A percentile compares a stretch with the other conserved stretches of the same genome.
phyloP scores from a whole-genome alignment of 2,888 invertebrate species.

The Himalopsyche kuldschensis region DNA sequence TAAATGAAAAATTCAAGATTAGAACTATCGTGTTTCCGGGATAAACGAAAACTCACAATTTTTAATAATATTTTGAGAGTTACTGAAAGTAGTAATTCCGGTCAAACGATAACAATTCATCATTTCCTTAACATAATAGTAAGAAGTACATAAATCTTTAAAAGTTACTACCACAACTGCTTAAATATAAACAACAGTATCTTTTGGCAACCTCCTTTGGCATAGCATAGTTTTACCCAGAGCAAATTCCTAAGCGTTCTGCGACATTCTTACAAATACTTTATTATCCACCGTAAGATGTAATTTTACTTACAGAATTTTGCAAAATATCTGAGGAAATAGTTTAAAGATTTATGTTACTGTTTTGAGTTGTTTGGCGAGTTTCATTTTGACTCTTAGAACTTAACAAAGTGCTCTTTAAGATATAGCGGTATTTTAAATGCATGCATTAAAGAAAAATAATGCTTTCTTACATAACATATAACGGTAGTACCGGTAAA shows the following conservation, averaged over 20 bases:
- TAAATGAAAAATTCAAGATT: no score
- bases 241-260: background rate
- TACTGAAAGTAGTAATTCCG: background rate
- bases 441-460: background rate
- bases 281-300: background rate
- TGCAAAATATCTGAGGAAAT: background rate
- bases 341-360: background rate
- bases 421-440: background rate
- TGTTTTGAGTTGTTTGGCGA: background rate
- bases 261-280: constrained; percentile 1
- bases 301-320: background rate
- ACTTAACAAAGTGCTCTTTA: background rate
- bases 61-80: no score
- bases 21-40: no score
- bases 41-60: no score
- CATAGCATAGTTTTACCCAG: background rate
- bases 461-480: no score
- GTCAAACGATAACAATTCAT: background rate
- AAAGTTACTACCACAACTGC: background rate
- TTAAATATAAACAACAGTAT: background rate
- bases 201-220: background rate
- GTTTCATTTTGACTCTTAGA: background rate
- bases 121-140: background rate
- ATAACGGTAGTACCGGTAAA: no score
- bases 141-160: background rate